Evolutionary conservation across 23 tunicate genomes (phyloP).

Genomic region (Botrylloides violaceus): DNA sequence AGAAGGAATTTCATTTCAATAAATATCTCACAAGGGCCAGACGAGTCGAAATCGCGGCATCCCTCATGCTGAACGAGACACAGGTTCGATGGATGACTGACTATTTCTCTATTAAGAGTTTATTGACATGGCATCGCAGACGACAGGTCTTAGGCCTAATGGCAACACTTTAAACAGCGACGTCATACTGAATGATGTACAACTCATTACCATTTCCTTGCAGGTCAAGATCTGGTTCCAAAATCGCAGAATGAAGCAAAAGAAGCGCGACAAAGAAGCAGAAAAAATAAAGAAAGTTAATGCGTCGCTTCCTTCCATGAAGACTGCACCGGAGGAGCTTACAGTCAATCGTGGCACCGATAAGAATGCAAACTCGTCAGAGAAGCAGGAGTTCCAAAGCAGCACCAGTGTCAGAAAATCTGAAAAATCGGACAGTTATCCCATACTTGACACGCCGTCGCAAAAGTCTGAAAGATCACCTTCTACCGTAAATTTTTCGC

Average conservation of each 20-base stretch:
- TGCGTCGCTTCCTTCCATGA: background rate
- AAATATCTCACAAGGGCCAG: constrained; percentile 94
- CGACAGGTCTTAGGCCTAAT: too few species aligned
- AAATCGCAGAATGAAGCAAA: constrained; percentile 98
- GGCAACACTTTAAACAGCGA: too few species aligned
- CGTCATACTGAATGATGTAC: too few species aligned
- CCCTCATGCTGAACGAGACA: constrained; percentile 78
- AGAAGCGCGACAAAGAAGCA: constrained; percentile 96
- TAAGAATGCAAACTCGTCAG: background rate
- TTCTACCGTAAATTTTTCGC: constrained; percentile 18
- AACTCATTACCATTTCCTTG: background rate
- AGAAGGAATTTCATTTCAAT: constrained; percentile 95
- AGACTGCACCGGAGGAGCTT: constrained; percentile 1
- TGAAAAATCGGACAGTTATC: constrained; percentile 2
- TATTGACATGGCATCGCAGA: too few species aligned
- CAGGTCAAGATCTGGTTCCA: constrained; percentile 99
- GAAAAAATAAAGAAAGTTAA: constrained; percentile 45
- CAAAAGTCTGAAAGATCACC: background rate
- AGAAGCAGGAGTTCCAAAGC: background rate
- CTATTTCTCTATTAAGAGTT: too few species aligned
- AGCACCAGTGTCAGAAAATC: background rate
- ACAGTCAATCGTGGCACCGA: background rate
- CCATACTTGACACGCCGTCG: background rate
- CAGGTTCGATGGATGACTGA: too few species aligned
- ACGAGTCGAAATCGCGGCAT: constrained; percentile 92